Base-by-base conservation (phyloP, 1,140 invertebrate species). In the Neotoxoptera formosana region DNA sequence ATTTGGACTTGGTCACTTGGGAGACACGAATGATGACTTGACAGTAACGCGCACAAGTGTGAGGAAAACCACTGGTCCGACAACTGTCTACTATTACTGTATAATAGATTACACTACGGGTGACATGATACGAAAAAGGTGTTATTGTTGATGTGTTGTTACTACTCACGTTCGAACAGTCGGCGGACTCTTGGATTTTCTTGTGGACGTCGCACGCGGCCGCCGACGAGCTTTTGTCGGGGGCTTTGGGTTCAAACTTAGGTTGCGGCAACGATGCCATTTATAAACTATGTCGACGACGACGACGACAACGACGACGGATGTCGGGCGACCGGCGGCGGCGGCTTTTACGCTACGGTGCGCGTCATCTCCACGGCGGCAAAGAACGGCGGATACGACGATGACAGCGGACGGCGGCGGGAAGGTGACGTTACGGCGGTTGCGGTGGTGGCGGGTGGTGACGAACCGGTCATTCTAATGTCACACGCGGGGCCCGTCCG, bases 381-480 rank as follows among this genome's bases (percentile, higher is more conserved):
- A 34, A 51, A 53, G 47, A 51, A 51, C 87, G 47, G 60, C 60
- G 60, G 60, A 76, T n/a, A 53, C 34, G 88, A n/a, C 47, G 47
- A 88, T 47, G 47, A 88, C 86, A 34, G 17, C 86, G 47, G 47
- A 48, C 45, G 11, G n/a, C 2, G 48, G 36, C 60, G 60, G 60
- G 60, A 76, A 30, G 60, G 60, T 3, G 87, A 89, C 21, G 87
- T 89, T 89, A 36, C 87, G 87, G 48, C 30, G 90, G 11, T 17
- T 23, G 11, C 34, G 47, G 45, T 25, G 81, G 81, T 53, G 23
- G 34, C 4, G 30, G 25, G 41, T n/a, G 81, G 30, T 34, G 48
- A 83, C 67, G 45, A 93, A 93, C 91, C 91, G 91, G 91, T 93
- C 91, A 93, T 93, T 93, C 48, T 93, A 86, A 84, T 56, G 91